Percentiles rank a stretch among this genome's conserved stretches.
Conservation (phyloP, 2,113 vertebrate genomes). For the Pampusana beccarii region DNA sequence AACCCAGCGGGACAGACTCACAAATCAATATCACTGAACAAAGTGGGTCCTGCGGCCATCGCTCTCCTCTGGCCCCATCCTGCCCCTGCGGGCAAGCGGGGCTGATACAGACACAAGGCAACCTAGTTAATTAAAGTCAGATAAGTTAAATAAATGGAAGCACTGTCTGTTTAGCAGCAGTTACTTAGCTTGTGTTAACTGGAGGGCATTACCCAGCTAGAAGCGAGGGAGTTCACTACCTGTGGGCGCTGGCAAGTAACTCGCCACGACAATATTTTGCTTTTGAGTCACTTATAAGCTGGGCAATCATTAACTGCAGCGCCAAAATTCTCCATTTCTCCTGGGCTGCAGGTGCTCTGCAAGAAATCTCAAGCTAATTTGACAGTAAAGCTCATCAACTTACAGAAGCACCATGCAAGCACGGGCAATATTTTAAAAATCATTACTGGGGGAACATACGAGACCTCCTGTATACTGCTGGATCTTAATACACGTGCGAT, state of each 20-base stretch:
- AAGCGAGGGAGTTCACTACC: fast-evolving
- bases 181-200: background rate
- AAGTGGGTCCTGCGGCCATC: fast-evolving
- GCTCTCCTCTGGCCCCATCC: background rate
- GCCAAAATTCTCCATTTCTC: background rate
- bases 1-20: background rate
- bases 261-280: fast-evolving
- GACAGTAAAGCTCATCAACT: background rate
- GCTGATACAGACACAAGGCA: fast-evolving
- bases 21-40: background rate
- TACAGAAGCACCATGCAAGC: fast-evolving
- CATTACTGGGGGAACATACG: fast-evolving
- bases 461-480: fast-evolving
- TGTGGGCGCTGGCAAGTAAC: background rate
- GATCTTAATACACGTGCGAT: fast-evolving
- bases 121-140: background rate
- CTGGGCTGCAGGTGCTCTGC: background rate
- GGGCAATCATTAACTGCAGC: background rate
- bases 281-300: background rate
- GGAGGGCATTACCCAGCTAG: background rate
- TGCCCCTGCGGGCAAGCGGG: background rate
- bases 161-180: background rate
- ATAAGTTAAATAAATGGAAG: background rate
- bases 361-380: background rate
- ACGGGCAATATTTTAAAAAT: fast-evolving